These are phyloP conservation scores for Aphidius ervi DNA, from an alignment of 1,140 invertebrate species.

Conservation along the genomic window DNA sequence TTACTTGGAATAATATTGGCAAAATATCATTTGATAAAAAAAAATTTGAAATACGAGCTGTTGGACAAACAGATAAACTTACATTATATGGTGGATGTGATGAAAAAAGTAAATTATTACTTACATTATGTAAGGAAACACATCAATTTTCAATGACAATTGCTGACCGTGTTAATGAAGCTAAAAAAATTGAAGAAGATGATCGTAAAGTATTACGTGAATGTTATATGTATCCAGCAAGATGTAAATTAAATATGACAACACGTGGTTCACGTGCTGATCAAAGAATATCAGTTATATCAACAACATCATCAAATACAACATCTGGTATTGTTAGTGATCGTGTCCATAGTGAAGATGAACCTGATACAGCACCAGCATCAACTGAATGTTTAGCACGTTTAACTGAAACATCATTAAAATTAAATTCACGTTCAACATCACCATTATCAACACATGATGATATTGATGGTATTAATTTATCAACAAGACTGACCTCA, in stretches of 20 bases:
- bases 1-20: conserved; percentile 89
- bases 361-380: conserved; percentile 67
- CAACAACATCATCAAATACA: conserved; percentile 87
- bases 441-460: conserved; percentile 26
- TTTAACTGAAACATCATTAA: conserved; percentile 37
- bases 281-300: conserved; percentile 86
- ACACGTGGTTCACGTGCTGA: conserved; percentile 64
- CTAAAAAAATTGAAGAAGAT: conserved; percentile 72
- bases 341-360: conserved; percentile 88
- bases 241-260: conserved; percentile 59
- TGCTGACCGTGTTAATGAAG: conserved; percentile 75
- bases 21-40: conserved; percentile 93
- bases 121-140: conserved; percentile 83
- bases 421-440: conserved; percentile 23
- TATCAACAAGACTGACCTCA: too few relatives aligned
- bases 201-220: conserved; percentile 55
- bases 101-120: conserved; percentile 85
- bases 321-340: conserved; percentile 94
- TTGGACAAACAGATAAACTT: conserved; percentile 74
- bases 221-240: conserved; percentile 61
- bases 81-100: conserved; percentile 86
- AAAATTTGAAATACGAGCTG: conserved; percentile 91
- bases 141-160: conserved; percentile 94
- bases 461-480: conserved; percentile 12
- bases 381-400: conserved; percentile 47